Percentiles rank a stretch among this genome's conserved stretches.
phyloP scores from a whole-genome alignment of 2,888 invertebrate species.

The Troides helena region DNA sequence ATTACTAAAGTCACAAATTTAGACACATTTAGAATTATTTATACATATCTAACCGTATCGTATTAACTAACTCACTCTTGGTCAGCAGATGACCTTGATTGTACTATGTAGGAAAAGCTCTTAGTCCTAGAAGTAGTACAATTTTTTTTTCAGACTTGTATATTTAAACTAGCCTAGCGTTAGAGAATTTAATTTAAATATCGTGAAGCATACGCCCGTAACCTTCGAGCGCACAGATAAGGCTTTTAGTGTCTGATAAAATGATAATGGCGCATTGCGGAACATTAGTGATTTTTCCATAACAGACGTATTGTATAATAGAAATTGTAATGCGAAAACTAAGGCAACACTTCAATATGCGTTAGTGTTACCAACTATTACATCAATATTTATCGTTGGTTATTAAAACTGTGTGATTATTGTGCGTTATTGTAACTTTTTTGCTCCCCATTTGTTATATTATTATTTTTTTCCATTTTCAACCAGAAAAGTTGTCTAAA shows the following conservation, averaged over 20 bases:
- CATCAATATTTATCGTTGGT: neutral
- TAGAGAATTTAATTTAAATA: constrained; percentile 37
- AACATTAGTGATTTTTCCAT: constrained; percentile 37
- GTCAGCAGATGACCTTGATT: no score
- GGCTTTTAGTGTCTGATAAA: constrained; percentile 54
- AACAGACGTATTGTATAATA: constrained; percentile 16
- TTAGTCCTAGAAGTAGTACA: no score
- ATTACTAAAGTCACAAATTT: neutral
- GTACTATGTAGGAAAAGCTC: no score
- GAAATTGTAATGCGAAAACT: neutral
- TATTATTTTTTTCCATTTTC: no score
- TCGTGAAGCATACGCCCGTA: constrained; percentile 40
- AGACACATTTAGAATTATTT: no score
- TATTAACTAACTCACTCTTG: no score
- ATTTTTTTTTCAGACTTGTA: no score
- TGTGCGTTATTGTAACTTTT: no score
- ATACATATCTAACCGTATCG: no score
- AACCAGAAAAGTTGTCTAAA: no score
- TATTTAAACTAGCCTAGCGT: constrained; percentile 9
- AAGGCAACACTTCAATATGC: neutral
- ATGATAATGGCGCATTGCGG: constrained; percentile 55
- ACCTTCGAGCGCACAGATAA: constrained; percentile 59
- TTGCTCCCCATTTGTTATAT: no score
- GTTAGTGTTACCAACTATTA: neutral
- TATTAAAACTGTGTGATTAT: no score